Evolutionary conservation across 2,797 vertebrate species (phyloP).

Genomic region (Betta splendens): DNA sequence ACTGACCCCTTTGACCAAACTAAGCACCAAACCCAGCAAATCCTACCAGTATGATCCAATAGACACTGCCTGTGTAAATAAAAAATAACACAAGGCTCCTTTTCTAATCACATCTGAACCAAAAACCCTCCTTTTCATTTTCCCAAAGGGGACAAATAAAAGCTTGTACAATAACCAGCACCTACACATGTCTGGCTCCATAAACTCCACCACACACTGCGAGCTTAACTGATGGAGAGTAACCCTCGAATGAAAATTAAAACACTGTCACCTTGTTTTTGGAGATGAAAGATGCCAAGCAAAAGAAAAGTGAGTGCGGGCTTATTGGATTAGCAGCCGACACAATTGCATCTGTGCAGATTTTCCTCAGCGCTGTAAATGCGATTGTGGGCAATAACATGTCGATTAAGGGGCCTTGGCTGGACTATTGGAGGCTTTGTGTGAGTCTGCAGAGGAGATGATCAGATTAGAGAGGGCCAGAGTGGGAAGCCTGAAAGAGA

Average conservation of each 20-base stretch:
- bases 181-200: slow-evolving; percentile 76
- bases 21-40: slow-evolving; percentile 37
- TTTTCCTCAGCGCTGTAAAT: slow-evolving; percentile 94
- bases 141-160: slow-evolving; percentile 72
- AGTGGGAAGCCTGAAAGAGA: slow-evolving; percentile 66
- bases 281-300: slow-evolving; percentile 85
- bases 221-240: slow-evolving; percentile 71
- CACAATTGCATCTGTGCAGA: slow-evolving; percentile 96
- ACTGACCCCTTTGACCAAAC: slow-evolving; percentile 34
- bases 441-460: slow-evolving; percentile 91
- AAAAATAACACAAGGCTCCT: slow-evolving; percentile 66
- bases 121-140: slow-evolving; percentile 62
- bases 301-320: slow-evolving; percentile 81
- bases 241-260: slow-evolving; percentile 73
- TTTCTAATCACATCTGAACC: slow-evolving; percentile 72
- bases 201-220: slow-evolving; percentile 63
- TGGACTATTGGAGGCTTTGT: slow-evolving; percentile 89
- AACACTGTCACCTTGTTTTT: slow-evolving; percentile 87
- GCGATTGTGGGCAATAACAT: slow-evolving; percentile 95
- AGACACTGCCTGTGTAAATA: slow-evolving; percentile 60
- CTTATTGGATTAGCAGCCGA: slow-evolving; percentile 89
- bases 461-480: slow-evolving; percentile 85
- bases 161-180: slow-evolving; percentile 75
- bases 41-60: slow-evolving; percentile 64
- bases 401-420: slow-evolving; percentile 90